Conservation (phyloP, 2,113 vertebrate genomes). For the Gallinago paraguaiae region DNA sequence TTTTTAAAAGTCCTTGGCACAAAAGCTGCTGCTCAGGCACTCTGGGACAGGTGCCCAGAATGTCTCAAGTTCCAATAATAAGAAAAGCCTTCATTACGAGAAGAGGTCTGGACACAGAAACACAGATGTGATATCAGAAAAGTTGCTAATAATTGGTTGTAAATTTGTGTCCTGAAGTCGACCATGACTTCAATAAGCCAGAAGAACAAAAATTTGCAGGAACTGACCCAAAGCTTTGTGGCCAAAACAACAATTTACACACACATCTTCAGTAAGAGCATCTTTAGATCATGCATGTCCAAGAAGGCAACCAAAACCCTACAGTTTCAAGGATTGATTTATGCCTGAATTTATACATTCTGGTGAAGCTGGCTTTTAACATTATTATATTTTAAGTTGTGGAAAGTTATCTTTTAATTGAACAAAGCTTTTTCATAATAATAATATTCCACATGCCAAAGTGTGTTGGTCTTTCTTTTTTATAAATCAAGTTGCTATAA, state of each 20-base stretch:
- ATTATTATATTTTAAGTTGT: neutral
- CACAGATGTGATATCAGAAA: conserved; percentile 28
- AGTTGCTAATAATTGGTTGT: neutral
- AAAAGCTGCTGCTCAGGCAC: conserved; percentile 49
- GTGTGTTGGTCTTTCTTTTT: neutral
- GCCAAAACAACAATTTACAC: neutral
- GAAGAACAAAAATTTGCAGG: neutral
- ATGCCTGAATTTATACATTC: neutral
- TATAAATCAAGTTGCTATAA: neutral
- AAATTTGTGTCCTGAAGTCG: neutral
- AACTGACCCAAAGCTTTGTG: neutral
- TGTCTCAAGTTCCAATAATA: conserved; percentile 47
- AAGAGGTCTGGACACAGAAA: conserved; percentile 26
- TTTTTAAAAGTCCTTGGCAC: conserved; percentile 50
- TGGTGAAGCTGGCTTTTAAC: neutral
- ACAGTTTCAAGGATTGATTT: neutral
- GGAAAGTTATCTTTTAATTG: neutral
- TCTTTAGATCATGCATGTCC: neutral
- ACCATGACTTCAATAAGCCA: neutral
- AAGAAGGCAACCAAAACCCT: neutral
- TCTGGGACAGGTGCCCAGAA: conserved; percentile 66
- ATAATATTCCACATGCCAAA: neutral
- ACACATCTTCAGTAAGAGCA: neutral
- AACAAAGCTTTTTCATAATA: neutral
- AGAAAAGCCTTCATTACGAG: conserved; percentile 28